These are phyloP conservation scores for Acestrorhynchus altus DNA, from an alignment of 2,797 vertebrate species.

Conservation along the genomic window DNA sequence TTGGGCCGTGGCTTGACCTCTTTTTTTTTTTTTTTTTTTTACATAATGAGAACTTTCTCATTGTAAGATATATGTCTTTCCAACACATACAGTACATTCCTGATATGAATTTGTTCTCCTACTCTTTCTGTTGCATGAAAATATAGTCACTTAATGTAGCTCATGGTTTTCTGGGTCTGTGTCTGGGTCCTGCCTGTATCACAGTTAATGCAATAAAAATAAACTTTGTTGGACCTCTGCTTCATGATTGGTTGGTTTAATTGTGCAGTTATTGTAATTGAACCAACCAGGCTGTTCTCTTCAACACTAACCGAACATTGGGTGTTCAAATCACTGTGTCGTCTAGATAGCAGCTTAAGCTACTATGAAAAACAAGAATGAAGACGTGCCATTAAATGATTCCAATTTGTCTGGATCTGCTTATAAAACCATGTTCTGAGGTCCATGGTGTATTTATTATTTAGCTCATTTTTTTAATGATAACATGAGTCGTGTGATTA, in stretches of 20 bases:
- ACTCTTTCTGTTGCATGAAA: not conserved
- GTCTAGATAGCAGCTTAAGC: no score
- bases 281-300: not conserved
- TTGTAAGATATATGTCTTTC: not conserved
- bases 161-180: not conserved
- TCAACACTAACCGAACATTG: not conserved
- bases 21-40: not conserved
- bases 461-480: no score
- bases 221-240: not conserved
- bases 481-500: no score
- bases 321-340: no score
- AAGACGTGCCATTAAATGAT: not conserved
- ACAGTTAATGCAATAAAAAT: slow-evolving; percentile 1
- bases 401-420: not conserved
- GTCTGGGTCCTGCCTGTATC: no score
- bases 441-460: slow-evolving; percentile 6
- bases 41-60: not conserved
- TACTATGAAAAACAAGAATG: no score
- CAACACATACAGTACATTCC: not conserved
- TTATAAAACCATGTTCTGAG: not conserved
- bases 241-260: slow-evolving; percentile 5
- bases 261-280: not conserved
- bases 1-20: not conserved
- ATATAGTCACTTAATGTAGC: not conserved
- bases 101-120: not conserved